phyloP scores from a whole-genome alignment of 2,888 invertebrate genomes.

The Acrobasis suavella region DNA sequence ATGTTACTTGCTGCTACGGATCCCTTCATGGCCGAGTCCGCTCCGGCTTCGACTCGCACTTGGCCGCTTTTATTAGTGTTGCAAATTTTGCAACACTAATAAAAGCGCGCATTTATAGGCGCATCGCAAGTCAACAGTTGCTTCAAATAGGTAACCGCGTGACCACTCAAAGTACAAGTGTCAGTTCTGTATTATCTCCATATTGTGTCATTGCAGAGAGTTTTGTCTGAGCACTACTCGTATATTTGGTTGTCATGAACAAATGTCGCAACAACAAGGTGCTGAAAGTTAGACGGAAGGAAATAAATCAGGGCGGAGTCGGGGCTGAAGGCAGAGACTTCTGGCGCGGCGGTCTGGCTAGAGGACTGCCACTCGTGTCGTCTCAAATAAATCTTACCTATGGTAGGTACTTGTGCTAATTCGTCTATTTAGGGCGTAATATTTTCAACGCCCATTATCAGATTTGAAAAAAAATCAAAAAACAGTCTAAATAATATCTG shows the following conservation, averaged over 20 bases:
- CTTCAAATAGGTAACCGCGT: no score
- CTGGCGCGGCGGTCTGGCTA: neutral
- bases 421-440: no score
- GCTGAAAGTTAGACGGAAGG: constrained; percentile 75
- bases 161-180: neutral
- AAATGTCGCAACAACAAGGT: constrained; percentile 75
- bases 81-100: no score
- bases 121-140: no score
- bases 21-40: no score
- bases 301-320: constrained; percentile 62
- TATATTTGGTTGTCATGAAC: constrained; percentile 74
- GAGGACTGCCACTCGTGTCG: neutral
- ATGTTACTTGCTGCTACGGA: no score
- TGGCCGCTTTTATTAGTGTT: no score
- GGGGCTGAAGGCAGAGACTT: neutral
- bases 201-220: constrained; percentile 34
- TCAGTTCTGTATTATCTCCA: constrained; percentile 5
- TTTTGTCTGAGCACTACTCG: constrained; percentile 43
- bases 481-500: no score
- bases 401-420: neutral
- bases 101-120: no score
- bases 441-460: no score
- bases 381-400: neutral
- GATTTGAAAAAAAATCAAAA: no score
- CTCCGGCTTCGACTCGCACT: no score